Conservation (phyloP, 2,113 vertebrate species). For the Channa maculata region DNA sequence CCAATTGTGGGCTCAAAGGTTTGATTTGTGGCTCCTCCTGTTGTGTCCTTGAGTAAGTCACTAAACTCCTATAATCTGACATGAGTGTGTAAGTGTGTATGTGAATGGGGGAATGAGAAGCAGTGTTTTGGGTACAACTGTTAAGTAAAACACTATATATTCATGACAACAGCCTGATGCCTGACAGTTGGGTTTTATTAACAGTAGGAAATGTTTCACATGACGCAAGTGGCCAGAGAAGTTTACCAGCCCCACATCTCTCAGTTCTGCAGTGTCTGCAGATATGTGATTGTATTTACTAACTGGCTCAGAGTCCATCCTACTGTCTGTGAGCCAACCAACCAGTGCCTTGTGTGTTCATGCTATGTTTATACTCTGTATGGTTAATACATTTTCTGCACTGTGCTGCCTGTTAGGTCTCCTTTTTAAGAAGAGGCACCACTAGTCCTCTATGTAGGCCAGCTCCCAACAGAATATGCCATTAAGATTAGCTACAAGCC, state of each 20-base stretch:
- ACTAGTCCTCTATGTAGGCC: constrained; percentile 78
- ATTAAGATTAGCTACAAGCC: constrained; percentile 77
- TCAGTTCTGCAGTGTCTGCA: constrained; percentile 45
- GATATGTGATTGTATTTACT: constrained; percentile 38
- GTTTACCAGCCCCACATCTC: constrained; percentile 45
- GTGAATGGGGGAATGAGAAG: no score
- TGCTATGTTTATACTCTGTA: constrained; percentile 62
- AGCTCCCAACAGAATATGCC: constrained; percentile 78
- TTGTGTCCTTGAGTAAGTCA: no score
- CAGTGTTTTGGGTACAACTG: no score
- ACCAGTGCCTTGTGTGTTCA: constrained; percentile 57
- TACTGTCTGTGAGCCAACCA: constrained; percentile 34
- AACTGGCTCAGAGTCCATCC: constrained; percentile 53
- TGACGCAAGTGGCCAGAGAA: constrained; percentile 57
- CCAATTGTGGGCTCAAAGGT: no score
- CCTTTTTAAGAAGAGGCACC: constrained; percentile 65
- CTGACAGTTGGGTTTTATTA: constrained; percentile 24
- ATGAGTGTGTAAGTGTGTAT: no score
- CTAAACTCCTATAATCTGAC: no score
- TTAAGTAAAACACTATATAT: background rate
- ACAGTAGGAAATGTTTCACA: constrained; percentile 49
- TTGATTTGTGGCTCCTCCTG: no score
- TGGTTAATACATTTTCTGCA: constrained; percentile 56
- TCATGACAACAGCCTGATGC: constrained; percentile 1
- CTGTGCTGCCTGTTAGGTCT: constrained; percentile 57